These are phyloP conservation scores for Autographa gamma DNA, from an alignment of 2,888 invertebrate species.

Conservation along the genomic window DNA sequence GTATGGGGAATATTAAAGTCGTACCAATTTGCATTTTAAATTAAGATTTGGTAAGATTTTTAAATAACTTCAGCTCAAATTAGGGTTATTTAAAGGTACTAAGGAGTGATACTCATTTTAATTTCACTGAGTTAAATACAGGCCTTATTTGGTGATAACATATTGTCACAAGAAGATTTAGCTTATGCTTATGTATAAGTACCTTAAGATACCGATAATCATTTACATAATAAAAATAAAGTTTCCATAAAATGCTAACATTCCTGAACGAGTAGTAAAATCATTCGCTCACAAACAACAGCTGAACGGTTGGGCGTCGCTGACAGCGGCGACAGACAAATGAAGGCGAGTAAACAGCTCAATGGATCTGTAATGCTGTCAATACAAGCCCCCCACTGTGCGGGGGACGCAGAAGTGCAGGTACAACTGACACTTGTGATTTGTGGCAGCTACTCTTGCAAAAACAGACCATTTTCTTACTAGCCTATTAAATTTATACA, in stretches of 20 bases:
- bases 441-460: too few species aligned
- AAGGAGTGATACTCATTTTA: not conserved
- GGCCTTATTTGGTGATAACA: too few species aligned
- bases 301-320: conserved; percentile 34
- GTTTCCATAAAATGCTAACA: not conserved
- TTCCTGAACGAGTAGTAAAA: conserved; percentile 20
- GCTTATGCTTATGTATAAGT: too few species aligned
- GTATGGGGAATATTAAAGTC: not conserved
- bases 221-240: too few species aligned
- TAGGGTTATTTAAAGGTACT: not conserved
- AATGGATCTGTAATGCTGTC: conserved; percentile 48
- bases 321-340: conserved; percentile 41
- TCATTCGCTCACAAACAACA: conserved; percentile 26
- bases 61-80: not conserved
- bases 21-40: not conserved
- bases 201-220: too few species aligned
- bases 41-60: not conserved
- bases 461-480: too few species aligned
- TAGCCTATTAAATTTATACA: too few species aligned
- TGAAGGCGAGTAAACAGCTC: conserved; percentile 49
- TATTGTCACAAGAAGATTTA: too few species aligned
- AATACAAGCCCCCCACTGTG: conserved; percentile 44
- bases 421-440: not conserved
- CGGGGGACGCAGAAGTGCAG: conserved; percentile 7
- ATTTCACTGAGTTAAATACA: too few species aligned